Evolutionary conservation across 2,113 vertebrate species (phyloP).

Genomic region (Brachionichthys hirsutus): DNA sequence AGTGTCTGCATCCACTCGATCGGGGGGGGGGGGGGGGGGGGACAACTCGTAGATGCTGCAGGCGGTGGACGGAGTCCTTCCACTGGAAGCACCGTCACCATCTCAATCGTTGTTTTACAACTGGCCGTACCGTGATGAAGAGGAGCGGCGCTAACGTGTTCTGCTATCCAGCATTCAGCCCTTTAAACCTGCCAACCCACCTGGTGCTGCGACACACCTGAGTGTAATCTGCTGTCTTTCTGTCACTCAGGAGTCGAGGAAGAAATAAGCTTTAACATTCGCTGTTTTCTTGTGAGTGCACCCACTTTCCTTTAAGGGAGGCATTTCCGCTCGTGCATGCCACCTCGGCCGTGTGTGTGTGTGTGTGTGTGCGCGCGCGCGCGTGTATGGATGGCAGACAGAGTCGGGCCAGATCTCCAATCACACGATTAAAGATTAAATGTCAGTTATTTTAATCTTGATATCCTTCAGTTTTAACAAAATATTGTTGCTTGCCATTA

Average conservation of each 20-base stretch:
- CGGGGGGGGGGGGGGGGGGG: too few species aligned
- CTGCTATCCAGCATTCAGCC: slow-evolving; percentile 7
- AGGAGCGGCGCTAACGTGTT: too few species aligned
- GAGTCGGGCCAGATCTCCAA: too few species aligned
- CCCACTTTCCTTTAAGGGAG: neutral
- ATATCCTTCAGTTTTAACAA: slow-evolving; percentile 17
- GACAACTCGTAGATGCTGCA: neutral
- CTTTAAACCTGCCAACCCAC: slow-evolving; percentile 45
- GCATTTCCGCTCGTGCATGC: slow-evolving; percentile 46
- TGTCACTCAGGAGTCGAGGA: neutral
- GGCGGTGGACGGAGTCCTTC: slow-evolving; percentile 42
- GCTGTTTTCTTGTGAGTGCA: slow-evolving; percentile 24
- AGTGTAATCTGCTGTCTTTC: slow-evolving; percentile 43
- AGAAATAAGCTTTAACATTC: slow-evolving; percentile 45
- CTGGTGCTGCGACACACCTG: slow-evolving; percentile 62
- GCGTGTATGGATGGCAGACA: neutral
- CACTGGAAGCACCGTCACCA: slow-evolving; percentile 43
- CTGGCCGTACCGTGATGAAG: neutral
- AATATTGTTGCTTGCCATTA: slow-evolving; percentile 20
- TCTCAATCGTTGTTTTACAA: slow-evolving; percentile 16
- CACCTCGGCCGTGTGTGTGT: slow-evolving; percentile 51
- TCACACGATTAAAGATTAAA: slow-evolving; percentile 1
- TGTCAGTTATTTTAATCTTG: slow-evolving; percentile 22
- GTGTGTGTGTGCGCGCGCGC: slow-evolving; percentile 15
- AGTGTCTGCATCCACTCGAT: slow-evolving; percentile 48